These are phyloP conservation scores for Chunga burmeisteri DNA, from an alignment of 2,113 vertebrate genomes.

Conservation along the genomic window DNA sequence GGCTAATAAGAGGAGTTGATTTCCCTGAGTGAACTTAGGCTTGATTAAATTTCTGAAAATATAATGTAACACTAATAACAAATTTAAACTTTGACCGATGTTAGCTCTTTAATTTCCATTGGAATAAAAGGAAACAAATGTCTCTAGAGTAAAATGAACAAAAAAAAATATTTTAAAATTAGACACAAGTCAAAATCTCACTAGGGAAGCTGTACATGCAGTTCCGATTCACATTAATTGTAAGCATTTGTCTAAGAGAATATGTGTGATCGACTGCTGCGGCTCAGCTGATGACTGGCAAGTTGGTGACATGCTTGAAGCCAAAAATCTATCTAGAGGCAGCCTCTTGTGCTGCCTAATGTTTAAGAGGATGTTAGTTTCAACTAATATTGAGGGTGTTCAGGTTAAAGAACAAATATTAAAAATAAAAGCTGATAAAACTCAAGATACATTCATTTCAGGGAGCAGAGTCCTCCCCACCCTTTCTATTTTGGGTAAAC, in stretches of 20 bases:
- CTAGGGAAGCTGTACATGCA: neutral
- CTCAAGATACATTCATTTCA: neutral
- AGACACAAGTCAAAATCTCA: neutral
- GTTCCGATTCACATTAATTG: neutral
- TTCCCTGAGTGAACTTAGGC: neutral
- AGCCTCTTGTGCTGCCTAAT: neutral
- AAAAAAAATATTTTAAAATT: neutral
- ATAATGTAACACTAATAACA: neutral
- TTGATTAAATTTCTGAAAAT: constrained; percentile 22
- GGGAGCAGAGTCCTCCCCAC: neutral
- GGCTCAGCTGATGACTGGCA: neutral
- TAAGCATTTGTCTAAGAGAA: neutral
- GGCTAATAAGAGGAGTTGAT: neutral
- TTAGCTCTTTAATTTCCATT: constrained; percentile 14
- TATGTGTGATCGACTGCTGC: neutral
- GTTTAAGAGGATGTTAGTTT: neutral
- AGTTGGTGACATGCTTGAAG: neutral
- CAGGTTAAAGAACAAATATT: neutral
- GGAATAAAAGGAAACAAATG: constrained; percentile 22
- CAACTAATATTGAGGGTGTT: neutral
- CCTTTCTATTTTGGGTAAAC: neutral
- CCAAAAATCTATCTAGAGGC: neutral
- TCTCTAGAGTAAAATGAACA: neutral
- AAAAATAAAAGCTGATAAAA: neutral
- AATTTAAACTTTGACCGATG: neutral